A percentile compares a stretch with the other conserved stretches of the same genome.
Conservation (phyloP, 2,888 invertebrate species). For the Mycalesis mineus region DNA sequence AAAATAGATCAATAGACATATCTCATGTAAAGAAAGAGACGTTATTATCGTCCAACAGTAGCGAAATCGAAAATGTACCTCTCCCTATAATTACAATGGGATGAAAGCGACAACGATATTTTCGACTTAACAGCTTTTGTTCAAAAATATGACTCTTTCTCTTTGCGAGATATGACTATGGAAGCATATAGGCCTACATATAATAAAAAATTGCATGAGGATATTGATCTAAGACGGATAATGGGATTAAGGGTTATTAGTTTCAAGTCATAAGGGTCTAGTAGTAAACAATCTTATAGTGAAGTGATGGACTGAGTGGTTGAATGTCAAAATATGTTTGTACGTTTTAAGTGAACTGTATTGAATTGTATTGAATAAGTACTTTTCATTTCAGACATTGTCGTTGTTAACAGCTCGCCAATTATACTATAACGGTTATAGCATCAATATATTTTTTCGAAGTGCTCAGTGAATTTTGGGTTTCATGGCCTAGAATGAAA, state of each 20-base stretch:
- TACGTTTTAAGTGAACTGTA: constrained; percentile 15
- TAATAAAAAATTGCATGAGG: no score
- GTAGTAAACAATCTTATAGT: not conserved
- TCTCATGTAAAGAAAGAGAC: no score
- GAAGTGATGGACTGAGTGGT: constrained; percentile 11
- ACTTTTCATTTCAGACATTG: constrained; percentile 66
- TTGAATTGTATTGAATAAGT: constrained; percentile 28
- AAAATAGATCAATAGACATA: no score
- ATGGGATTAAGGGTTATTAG: not conserved
- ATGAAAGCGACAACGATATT: no score
- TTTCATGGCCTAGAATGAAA: constrained; percentile 59
- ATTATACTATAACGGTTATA: constrained; percentile 31
- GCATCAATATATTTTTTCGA: constrained; percentile 20
- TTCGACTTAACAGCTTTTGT: no score
- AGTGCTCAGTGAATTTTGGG: constrained; percentile 35
- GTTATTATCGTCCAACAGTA: no score
- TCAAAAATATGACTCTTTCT: no score
- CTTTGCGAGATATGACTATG: no score
- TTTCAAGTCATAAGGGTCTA: not conserved
- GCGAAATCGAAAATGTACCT: no score
- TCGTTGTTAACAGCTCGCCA: constrained; percentile 46
- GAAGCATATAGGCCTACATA: no score
- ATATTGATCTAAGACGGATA: no score
- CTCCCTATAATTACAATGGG: no score
- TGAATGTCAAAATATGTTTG: constrained; percentile 16